These are phyloP conservation scores for Sinodicranocentrus sp. DNA, from an alignment of 2,888 invertebrate species.

Conservation along the genomic window DNA sequence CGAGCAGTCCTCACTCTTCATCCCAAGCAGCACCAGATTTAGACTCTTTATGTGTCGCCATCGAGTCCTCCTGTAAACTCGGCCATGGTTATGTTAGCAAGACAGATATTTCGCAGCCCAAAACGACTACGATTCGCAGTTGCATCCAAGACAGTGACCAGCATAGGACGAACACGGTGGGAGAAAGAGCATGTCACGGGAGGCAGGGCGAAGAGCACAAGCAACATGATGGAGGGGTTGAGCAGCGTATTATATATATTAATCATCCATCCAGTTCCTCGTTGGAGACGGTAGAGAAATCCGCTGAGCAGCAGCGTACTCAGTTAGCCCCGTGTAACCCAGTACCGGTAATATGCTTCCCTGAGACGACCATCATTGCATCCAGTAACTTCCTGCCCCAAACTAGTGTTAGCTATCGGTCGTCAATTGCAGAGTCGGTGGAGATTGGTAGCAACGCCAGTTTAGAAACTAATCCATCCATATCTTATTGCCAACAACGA, in stretches of 20 bases:
- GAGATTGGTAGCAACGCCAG: conserved; percentile 51
- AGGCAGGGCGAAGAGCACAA: conserved; percentile 9
- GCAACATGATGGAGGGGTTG: conserved; percentile 54
- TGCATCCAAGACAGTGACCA: conserved; percentile 33
- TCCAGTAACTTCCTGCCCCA: conserved; percentile 60
- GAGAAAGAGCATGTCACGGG: not conserved
- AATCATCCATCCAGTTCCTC: conserved; percentile 37
- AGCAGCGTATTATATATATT: conserved; percentile 57
- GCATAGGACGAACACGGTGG: not conserved
- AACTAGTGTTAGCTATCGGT: conserved; percentile 38
- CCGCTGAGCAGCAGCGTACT: not conserved
- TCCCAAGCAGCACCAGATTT: conserved; percentile 72
- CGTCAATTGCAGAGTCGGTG: conserved; percentile 33
- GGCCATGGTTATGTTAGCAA: conserved; percentile 56
- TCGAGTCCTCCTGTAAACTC: conserved; percentile 71
- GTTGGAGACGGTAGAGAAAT: not conserved
- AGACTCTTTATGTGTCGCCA: conserved; percentile 72
- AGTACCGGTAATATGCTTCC: conserved; percentile 26
- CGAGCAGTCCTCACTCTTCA: conserved; percentile 66
- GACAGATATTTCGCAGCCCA: conserved; percentile 57
- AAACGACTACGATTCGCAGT: conserved; percentile 25
- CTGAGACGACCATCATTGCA: conserved; percentile 31
- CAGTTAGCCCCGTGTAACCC: conserved; percentile 30
- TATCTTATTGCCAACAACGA: conserved; percentile 68
- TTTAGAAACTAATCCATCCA: conserved; percentile 72